phyloP scores from a whole-genome alignment of 2,113 vertebrate genomes.

The Toxostoma redivivum region DNA sequence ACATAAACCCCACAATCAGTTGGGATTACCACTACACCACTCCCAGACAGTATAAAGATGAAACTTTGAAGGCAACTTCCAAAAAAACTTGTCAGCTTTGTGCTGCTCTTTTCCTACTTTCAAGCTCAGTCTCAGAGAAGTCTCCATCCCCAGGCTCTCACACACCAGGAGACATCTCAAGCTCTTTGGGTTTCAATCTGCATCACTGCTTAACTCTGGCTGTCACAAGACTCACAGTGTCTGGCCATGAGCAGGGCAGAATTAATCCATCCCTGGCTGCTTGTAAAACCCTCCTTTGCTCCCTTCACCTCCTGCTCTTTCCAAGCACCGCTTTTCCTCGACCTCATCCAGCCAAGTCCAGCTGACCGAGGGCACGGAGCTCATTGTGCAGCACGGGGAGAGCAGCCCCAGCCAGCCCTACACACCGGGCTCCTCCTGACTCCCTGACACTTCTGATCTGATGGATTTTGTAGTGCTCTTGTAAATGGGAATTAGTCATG shows the following conservation, averaged over 20 bases:
- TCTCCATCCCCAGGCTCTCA: neutral
- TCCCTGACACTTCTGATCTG: conserved; percentile 39
- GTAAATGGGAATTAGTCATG: conserved; percentile 58
- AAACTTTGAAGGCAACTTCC: neutral
- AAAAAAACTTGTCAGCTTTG: neutral
- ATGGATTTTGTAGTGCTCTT: conserved; percentile 53
- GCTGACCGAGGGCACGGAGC: neutral
- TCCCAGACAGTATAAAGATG: neutral
- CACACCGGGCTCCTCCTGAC: neutral
- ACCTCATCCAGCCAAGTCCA: neutral
- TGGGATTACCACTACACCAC: neutral
- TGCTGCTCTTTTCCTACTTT: neutral
- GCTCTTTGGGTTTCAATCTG: neutral
- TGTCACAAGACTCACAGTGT: neutral
- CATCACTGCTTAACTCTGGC: neutral
- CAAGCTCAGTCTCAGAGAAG: neutral
- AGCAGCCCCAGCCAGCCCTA: conserved; percentile 4
- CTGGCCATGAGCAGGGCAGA: neutral
- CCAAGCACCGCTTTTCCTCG: neutral
- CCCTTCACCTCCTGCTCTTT: neutral
- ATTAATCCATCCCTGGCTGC: neutral
- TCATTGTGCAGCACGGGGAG: neutral
- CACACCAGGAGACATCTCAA: neutral
- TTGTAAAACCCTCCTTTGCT: neutral
- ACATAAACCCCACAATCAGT: neutral